Conservation (phyloP, 2,888 invertebrate genomes). For the Carcina quercana region DNA sequence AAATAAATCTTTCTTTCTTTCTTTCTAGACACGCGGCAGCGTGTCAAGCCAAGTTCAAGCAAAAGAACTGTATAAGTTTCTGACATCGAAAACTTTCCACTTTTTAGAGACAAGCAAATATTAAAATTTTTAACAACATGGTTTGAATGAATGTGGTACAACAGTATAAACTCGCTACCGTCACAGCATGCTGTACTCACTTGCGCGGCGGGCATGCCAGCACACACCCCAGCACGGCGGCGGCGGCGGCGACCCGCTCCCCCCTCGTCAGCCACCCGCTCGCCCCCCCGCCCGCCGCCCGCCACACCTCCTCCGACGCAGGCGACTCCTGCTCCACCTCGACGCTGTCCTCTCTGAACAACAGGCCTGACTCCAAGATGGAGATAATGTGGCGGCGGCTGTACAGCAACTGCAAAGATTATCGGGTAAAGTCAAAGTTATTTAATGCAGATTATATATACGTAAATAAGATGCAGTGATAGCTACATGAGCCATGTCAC, state of each 20-base stretch:
- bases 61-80: no score
- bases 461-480: no score
- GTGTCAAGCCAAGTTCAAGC: no score
- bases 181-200: constrained; percentile 22
- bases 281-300: constrained; percentile 30
- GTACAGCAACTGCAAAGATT: constrained; percentile 41
- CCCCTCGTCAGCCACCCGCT: constrained; percentile 50
- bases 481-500: no score
- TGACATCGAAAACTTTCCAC: no score
- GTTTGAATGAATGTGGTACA: no score
- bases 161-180: background rate
- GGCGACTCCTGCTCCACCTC: constrained; percentile 56
- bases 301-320: constrained; percentile 34
- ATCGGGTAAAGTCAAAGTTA: no score
- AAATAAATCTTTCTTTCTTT: no score
- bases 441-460: no score
- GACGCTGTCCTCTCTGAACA: constrained; percentile 60
- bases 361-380: constrained; percentile 55
- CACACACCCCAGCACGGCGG: constrained; percentile 24
- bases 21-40: no score
- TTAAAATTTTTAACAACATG: no score
- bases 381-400: constrained; percentile 42
- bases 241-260: constrained; percentile 27
- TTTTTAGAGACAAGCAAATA: no score
- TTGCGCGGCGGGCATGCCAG: constrained; percentile 38